A percentile compares a stretch with the other conserved stretches of the same genome.
phyloP scores from a whole-genome alignment of 2,888 invertebrate genomes.

The Tipula unca region DNA sequence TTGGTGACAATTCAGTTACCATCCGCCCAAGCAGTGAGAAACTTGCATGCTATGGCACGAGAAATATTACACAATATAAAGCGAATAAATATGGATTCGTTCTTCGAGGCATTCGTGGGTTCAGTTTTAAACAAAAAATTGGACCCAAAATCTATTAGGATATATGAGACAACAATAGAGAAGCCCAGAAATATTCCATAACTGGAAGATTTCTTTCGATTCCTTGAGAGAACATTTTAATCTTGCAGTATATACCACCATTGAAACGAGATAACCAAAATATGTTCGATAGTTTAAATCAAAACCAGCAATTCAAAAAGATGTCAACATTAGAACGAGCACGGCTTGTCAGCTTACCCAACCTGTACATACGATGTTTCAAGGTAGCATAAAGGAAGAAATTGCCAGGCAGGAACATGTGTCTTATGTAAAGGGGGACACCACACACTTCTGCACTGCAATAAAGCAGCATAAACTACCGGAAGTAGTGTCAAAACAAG shows the following conservation, averaged over 20 bases:
- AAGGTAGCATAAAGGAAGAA: too few relatives aligned
- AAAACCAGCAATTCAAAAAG: too few relatives aligned
- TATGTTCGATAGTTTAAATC: too few relatives aligned
- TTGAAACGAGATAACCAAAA: too few relatives aligned
- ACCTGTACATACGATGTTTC: too few relatives aligned
- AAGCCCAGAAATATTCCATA: neutral
- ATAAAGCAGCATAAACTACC: neutral
- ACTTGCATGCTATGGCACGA: neutral
- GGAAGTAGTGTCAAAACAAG: neutral
- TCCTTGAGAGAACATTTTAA: too few relatives aligned
- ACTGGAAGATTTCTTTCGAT: too few relatives aligned
- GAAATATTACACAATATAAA: neutral
- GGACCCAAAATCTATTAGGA: neutral
- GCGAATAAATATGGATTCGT: neutral
- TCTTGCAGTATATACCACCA: too few relatives aligned
- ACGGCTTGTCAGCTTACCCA: too few relatives aligned
- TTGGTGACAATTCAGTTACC: neutral
- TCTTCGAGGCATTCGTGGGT: neutral
- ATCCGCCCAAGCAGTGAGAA: neutral
- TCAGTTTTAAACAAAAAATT: neutral
- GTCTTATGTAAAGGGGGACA: neutral
- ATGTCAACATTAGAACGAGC: too few relatives aligned
- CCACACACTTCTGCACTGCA: neutral
- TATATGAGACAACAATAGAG: neutral
- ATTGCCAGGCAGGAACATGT: too few relatives aligned